Percentiles rank a stretch among this genome's conserved stretches.
phyloP scores from a whole-genome alignment of 1,140 invertebrate genomes.

The Calycopis cecrops region DNA sequence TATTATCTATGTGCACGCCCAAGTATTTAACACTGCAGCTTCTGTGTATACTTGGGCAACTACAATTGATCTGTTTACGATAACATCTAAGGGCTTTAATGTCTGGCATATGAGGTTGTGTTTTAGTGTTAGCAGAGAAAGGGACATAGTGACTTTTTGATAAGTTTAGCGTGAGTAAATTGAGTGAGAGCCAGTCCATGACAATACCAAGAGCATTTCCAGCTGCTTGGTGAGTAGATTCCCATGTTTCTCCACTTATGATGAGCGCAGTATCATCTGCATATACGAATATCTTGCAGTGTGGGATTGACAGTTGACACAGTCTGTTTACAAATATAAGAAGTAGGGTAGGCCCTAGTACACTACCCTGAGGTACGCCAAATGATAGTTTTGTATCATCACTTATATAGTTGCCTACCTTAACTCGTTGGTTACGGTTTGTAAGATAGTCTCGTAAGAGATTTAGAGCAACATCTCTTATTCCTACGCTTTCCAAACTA shows the following conservation, averaged over 20 bases:
- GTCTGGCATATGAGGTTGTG: no score
- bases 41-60: no score
- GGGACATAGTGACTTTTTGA: neutral
- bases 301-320: neutral
- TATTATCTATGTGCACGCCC: no score
- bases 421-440: neutral
- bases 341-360: constrained; percentile 1
- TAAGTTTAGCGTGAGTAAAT: constrained; percentile 1
- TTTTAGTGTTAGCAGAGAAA: neutral
- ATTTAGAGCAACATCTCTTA: neutral
- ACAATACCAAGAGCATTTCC: neutral
- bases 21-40: no score
- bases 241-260: neutral
- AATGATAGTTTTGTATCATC: neutral
- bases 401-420: neutral
- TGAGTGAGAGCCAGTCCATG: neutral
- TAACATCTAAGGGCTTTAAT: no score
- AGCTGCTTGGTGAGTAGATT: neutral
- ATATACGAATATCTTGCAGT: neutral
- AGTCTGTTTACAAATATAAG: neutral
- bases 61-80: neutral
- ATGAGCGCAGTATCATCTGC: constrained; percentile 7
- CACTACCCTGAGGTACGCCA: neutral
- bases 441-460: neutral
- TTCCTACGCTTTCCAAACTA: neutral